Percentiles rank a stretch among this genome's conserved stretches.
Conservation (phyloP, 35 echinoderm and acorn worm genomes). For the Ophiothrix spiculata region DNA sequence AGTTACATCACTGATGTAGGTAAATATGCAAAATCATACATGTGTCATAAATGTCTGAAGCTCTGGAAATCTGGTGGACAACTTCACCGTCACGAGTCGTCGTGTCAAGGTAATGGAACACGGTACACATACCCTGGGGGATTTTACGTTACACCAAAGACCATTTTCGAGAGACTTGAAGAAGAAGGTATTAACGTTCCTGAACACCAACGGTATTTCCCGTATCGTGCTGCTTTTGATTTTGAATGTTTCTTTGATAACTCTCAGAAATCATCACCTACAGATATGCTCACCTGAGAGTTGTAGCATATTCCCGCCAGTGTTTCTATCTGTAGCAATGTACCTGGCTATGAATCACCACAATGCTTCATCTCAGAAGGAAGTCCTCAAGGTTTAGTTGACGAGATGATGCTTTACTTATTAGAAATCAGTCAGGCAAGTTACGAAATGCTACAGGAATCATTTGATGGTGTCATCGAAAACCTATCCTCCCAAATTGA, state of each 20-base stretch:
- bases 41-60: too few species aligned
- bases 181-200: constrained; percentile 1
- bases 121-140: background rate
- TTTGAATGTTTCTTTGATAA: constrained; percentile 31
- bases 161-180: too few species aligned
- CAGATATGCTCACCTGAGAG: too few species aligned
- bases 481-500: too few species aligned
- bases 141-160: too few species aligned
- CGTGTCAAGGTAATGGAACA: background rate
- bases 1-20: background rate
- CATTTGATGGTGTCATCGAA: background rate
- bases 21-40: background rate
- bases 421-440: constrained; percentile 19
- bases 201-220: background rate
- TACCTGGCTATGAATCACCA: too few species aligned
- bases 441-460: background rate
- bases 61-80: background rate
- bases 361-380: too few species aligned
- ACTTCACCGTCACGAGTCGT: background rate
- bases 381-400: constrained; percentile 25
- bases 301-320: constrained; percentile 23
- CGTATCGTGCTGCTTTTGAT: background rate
- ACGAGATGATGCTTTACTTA: constrained; percentile 38
- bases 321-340: too few species aligned
- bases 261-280: too few species aligned